Conservation (phyloP, 2,888 invertebrate genomes). For the Lordiphosa fenestrarum region DNA sequence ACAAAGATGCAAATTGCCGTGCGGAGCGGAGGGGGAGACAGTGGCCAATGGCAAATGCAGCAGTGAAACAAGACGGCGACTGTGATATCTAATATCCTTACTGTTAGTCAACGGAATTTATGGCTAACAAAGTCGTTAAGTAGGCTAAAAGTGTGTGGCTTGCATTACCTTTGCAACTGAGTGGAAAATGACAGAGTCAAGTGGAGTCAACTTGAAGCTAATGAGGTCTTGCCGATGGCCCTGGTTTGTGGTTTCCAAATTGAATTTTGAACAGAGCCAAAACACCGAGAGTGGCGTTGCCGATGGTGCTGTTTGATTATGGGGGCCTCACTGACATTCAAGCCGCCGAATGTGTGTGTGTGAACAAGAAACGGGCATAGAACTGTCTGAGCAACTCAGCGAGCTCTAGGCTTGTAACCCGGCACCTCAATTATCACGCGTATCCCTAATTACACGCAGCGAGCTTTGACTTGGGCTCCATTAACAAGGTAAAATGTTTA, state of each 20-base stretch:
- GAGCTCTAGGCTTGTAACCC: too few relatives aligned
- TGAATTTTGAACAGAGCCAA: slow-evolving; percentile 34
- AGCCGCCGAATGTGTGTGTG: too few relatives aligned
- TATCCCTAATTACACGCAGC: too few relatives aligned
- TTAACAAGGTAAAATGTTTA: too few relatives aligned
- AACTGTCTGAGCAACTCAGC: too few relatives aligned
- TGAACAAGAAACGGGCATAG: too few relatives aligned
- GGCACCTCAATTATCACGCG: too few relatives aligned
- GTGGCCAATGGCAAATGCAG: slow-evolving; percentile 30
- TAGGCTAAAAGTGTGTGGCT: slow-evolving; percentile 44
- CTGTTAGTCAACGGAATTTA: slow-evolving; percentile 68
- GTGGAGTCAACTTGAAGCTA: slow-evolving; percentile 28
- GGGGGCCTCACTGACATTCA: slow-evolving; percentile 16
- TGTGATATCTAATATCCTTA: slow-evolving; percentile 72
- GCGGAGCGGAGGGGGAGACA: too few relatives aligned
- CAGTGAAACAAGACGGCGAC: slow-evolving; percentile 43
- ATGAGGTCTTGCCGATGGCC: slow-evolving; percentile 30
- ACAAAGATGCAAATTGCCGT: slow-evolving; percentile 55
- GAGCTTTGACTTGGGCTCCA: too few relatives aligned
- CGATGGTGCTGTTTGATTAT: slow-evolving; percentile 43
- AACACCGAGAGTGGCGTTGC: slow-evolving; percentile 15
- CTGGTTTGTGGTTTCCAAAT: slow-evolving; percentile 24
- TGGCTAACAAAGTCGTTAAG: slow-evolving; percentile 67
- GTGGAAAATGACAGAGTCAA: slow-evolving; percentile 37
- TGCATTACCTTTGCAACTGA: slow-evolving; percentile 35